Evolutionary conservation across 2,797 vertebrate genomes (phyloP), one percentile per base, ranked within the genome.

Genomic region (Picus viridis): DNA sequence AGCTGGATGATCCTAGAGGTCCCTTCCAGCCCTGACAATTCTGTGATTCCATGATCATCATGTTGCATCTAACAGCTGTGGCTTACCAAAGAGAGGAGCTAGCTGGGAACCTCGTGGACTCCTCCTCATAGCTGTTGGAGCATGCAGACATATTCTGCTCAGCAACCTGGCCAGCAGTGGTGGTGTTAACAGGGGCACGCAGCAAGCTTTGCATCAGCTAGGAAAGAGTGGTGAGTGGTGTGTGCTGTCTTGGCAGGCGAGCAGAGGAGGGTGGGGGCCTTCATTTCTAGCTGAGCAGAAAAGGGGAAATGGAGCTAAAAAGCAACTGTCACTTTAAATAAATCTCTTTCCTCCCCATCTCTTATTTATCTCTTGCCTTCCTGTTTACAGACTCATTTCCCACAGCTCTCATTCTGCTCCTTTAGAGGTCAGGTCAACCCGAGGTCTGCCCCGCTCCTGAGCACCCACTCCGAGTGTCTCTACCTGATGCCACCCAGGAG

Each of bases 291-390:
- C 41, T 64, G 73, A 92, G 51, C 45, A 75, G 26, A 68, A 92
- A 74, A 71, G 62, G 39, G 45, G 41, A 89, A 92, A 89, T 23
- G n/a, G 71, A 92, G 51, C 49, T 84, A 71, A 92, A 89, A 86
- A 68, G 80, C 79, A 91, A n/a, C 94, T 71, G 61, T n/a, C 49
- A 68, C 89, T 95, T 94, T 89, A 96, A 94, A 79, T 36, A 84
- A 29, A 34, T 86, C 36, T 79, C 57, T 82, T 84, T 69, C 26
- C 14, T 86, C 49, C 20, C 23, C 18, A 30, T 91, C 67, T 87
- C 53, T 88, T 95, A 94, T 94, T 96, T 94, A 95, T 89, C 91
- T 88, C 74, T 72, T 71, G 53, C 68, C 68, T 94, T 96, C 94
- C 93, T 95, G 94, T 95, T 95, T 95, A 95, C 64, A 91, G 61